phyloP scores from a whole-genome alignment of 2,113 vertebrate species.

The Cynoglossus semilaevis region DNA sequence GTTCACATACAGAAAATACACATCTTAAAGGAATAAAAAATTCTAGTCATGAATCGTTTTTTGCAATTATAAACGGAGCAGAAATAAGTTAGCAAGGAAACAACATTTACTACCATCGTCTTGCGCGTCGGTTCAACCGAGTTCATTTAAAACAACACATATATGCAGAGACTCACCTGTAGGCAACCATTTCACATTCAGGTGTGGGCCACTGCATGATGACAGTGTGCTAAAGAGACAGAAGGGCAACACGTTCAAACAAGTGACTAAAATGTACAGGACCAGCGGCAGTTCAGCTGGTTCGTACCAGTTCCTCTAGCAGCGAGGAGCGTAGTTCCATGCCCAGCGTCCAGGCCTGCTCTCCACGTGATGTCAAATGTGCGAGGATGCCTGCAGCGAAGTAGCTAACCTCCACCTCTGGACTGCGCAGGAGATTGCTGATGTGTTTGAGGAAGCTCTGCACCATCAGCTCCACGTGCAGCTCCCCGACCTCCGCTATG shows the following conservation, averaged over 20 bases:
- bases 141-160: too few relatives aligned
- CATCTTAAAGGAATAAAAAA: too few relatives aligned
- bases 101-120: too few relatives aligned
- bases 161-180: constrained; percentile 80
- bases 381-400: constrained; percentile 97
- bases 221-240: constrained; percentile 83
- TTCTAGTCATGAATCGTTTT: too few relatives aligned
- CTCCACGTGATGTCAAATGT: constrained; percentile 93
- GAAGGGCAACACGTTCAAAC: neutral
- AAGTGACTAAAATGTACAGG: neutral
- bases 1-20: too few relatives aligned
- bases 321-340: constrained; percentile 82
- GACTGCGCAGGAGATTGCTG: constrained; percentile 88
- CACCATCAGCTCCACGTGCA: constrained; percentile 95
- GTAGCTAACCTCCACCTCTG: constrained; percentile 98
- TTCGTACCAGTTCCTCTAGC: constrained; percentile 89
- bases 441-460: constrained; percentile 96
- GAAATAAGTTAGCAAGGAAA: too few relatives aligned
- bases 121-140: too few relatives aligned
- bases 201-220: constrained; percentile 97
- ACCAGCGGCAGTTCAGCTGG: too few relatives aligned
- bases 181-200: constrained; percentile 98
- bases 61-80: too few relatives aligned
- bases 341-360: constrained; percentile 89
- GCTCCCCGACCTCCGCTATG: constrained; percentile 95